Percentiles rank a stretch among this genome's conserved stretches.
Evolutionary conservation across 2,888 invertebrate genomes (phyloP).

Genomic region (Punctoribates punctum): DNA sequence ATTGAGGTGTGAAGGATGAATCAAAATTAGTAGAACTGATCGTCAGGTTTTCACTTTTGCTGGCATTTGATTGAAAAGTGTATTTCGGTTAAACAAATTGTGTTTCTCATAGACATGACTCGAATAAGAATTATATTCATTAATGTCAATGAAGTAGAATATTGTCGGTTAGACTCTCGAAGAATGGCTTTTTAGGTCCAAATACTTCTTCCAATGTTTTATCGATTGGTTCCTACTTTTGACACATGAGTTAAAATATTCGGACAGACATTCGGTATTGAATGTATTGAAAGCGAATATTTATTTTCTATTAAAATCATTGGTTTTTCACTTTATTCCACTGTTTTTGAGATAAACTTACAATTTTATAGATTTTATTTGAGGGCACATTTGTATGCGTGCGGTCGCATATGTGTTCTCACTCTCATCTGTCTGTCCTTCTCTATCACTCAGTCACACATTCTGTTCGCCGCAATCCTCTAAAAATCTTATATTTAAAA

Average conservation of each 20-base stretch:
- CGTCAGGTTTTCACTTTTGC: too few species aligned
- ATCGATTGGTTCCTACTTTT: too few species aligned
- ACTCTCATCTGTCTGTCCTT: neutral
- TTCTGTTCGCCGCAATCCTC: neutral
- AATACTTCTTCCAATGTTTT: neutral
- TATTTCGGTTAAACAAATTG: too few species aligned
- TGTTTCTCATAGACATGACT: too few species aligned
- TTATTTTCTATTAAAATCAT: neutral
- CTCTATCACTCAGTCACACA: neutral
- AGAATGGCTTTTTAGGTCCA: neutral
- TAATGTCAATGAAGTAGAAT: neutral
- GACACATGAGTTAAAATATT: too few species aligned
- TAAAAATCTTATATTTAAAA: slow-evolving; percentile 10
- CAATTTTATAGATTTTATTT: slow-evolving; percentile 29
- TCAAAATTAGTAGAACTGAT: too few species aligned
- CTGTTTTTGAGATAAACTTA: neutral
- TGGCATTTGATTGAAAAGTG: too few species aligned
- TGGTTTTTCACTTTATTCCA: neutral
- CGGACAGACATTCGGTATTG: too few species aligned
- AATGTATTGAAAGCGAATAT: too few species aligned
- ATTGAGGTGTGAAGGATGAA: too few species aligned
- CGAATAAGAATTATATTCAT: neutral
- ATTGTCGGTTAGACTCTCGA: neutral
- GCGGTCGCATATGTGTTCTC: slow-evolving; percentile 21
- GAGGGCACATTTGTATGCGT: slow-evolving; percentile 24